A percentile compares a stretch with the other conserved stretches of the same genome.
These are phyloP conservation scores for Drosophila imparisetae DNA, from an alignment of 2,888 invertebrate species.

Conservation along the genomic window DNA sequence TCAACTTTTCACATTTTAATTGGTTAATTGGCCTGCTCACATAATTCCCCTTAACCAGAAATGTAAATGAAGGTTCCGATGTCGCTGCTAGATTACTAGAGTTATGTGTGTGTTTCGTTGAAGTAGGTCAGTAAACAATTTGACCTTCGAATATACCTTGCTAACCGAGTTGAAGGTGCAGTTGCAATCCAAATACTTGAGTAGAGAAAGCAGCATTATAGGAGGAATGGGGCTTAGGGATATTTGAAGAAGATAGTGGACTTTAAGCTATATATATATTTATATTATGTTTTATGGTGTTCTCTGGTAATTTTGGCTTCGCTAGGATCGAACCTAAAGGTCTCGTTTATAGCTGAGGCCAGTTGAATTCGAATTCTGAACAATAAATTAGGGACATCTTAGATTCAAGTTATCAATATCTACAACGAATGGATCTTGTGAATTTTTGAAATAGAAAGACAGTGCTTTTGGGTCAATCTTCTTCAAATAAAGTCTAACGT, in stretches of 20 bases:
- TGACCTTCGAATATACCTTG: not conserved
- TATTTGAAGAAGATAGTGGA: not conserved
- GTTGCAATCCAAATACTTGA: not conserved
- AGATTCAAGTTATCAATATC: too few relatives aligned
- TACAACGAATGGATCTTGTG: too few relatives aligned
- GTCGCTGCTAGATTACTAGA: conserved; percentile 6
- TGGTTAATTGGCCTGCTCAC: conserved; percentile 72
- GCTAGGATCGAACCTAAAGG: too few relatives aligned
- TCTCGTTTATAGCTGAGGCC: too few relatives aligned
- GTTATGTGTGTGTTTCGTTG: not conserved
- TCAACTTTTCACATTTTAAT: conserved; percentile 68
- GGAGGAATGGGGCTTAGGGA: not conserved
- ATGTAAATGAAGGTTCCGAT: conserved; percentile 54
- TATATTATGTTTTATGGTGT: too few relatives aligned
- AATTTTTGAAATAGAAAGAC: too few relatives aligned
- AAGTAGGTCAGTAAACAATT: conserved; percentile 15
- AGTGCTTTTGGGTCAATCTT: not conserved
- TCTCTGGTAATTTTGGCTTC: too few relatives aligned
- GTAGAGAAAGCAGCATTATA: not conserved
- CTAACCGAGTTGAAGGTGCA: not conserved
- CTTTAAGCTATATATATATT: too few relatives aligned
- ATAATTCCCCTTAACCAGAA: conserved; percentile 50
- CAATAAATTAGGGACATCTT: too few relatives aligned
- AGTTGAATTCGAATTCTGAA: too few relatives aligned
- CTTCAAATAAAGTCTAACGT: not conserved